A percentile compares a stretch with the other conserved stretches of the same genome.
These are phyloP conservation scores for Rachycentron canadum DNA, from an alignment of 2,797 vertebrate species.

Conservation along the genomic window DNA sequence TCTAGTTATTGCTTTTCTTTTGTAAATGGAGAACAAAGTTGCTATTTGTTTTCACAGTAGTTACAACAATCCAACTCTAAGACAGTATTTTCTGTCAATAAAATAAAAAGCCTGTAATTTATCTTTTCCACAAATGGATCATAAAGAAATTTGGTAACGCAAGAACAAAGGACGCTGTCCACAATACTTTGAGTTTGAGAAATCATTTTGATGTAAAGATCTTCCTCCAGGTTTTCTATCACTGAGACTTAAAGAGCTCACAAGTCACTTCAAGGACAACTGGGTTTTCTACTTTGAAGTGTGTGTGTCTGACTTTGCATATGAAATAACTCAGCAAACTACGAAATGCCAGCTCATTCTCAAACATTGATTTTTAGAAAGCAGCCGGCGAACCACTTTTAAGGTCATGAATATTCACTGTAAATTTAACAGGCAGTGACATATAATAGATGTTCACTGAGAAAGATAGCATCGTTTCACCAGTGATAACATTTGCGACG, in stretches of 20 bases:
- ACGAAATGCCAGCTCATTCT: slow-evolving; percentile 23
- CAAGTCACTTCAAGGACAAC: slow-evolving; percentile 41
- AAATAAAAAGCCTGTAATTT: background rate
- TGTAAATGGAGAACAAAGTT: slow-evolving; percentile 21
- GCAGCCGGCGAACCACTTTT: slow-evolving; percentile 19
- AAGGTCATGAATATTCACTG: slow-evolving; percentile 54
- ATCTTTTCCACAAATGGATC: background rate
- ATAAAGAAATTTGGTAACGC: background rate
- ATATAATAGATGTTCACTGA: slow-evolving; percentile 34
- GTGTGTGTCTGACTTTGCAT: background rate
- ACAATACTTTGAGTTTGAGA: background rate
- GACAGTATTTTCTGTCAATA: background rate
- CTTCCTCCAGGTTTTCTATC: slow-evolving; percentile 5
- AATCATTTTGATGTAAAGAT: background rate
- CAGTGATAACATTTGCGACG: slow-evolving; percentile 57
- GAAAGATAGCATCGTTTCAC: slow-evolving; percentile 45
- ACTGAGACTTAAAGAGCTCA: slow-evolving; percentile 16
- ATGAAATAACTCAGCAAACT: slow-evolving; percentile 2
- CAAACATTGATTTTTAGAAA: slow-evolving; percentile 24
- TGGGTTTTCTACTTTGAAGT: slow-evolving; percentile 8
- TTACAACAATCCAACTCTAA: background rate
- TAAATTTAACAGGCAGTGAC: slow-evolving; percentile 34
- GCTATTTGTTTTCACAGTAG: background rate
- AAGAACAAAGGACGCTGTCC: background rate
- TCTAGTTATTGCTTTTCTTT: slow-evolving; percentile 22